These are phyloP conservation scores for Schizopygopsis pylzovi DNA, from an alignment of 2,797 vertebrate species.

Conservation along the genomic window DNA sequence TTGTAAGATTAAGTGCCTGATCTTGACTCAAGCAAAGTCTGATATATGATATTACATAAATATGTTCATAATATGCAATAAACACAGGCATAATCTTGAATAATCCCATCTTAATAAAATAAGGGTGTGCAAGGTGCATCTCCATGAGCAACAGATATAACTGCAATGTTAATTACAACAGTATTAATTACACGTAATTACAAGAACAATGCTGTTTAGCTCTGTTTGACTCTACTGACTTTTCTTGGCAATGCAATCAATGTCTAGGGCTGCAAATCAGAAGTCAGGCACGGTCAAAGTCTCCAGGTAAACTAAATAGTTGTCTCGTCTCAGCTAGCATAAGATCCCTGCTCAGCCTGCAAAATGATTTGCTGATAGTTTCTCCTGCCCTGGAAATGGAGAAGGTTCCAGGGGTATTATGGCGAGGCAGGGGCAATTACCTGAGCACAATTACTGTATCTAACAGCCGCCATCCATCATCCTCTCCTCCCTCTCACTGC, in stretches of 20 bases:
- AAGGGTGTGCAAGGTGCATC: not conserved
- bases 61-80: not conserved
- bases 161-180: not conserved
- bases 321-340: slow-evolving; percentile 1
- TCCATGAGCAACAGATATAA: not conserved
- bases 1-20: not conserved
- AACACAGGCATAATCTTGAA: not conserved
- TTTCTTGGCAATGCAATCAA: not conserved
- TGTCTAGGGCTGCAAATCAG: slow-evolving; percentile 49
- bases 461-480: slow-evolving; percentile 83
- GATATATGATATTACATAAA: not conserved
- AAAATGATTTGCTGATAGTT: slow-evolving; percentile 46
- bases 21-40: not conserved
- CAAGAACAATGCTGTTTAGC: not conserved
- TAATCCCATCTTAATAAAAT: not conserved
- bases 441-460: slow-evolving; percentile 82
- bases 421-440: slow-evolving; percentile 73
- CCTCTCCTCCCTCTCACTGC: slow-evolving; percentile 72
- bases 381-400: slow-evolving; percentile 40
- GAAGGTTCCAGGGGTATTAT: slow-evolving; percentile 46
- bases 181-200: slow-evolving; percentile 5
- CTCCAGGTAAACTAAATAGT: slow-evolving; percentile 17
- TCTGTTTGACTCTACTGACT: not conserved
- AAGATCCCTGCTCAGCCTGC: slow-evolving; percentile 12
- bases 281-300: not conserved